Conservation (phyloP, 2,888 invertebrate genomes). For the Pyrrhia umbra region DNA sequence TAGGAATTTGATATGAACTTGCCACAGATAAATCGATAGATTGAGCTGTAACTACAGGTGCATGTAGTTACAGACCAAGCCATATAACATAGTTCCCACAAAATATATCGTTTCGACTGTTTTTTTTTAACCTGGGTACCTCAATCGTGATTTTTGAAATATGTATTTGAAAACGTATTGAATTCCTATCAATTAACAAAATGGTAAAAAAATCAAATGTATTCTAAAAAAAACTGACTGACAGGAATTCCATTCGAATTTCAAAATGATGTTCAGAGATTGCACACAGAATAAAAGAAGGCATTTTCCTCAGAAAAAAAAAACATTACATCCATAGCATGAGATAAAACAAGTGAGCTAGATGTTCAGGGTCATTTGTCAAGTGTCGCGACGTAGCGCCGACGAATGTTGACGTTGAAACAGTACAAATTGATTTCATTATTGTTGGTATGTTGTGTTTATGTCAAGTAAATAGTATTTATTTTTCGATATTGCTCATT, state of each 20-base stretch:
- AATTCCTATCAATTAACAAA: no score
- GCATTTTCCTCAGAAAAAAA: slow-evolving; percentile 33
- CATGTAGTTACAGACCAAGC: no score
- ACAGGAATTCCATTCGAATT: neutral
- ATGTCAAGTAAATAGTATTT: slow-evolving; percentile 21
- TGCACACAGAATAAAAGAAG: neutral
- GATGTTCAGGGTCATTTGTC: slow-evolving; percentile 70
- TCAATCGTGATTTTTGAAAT: no score
- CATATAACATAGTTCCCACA: no score
- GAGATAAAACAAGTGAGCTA: slow-evolving; percentile 55
- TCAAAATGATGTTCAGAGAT: neutral
- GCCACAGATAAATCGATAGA: neutral
- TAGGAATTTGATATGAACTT: neutral
- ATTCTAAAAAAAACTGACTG: neutral
- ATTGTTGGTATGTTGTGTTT: slow-evolving; percentile 42
- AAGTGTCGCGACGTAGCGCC: slow-evolving; percentile 67
- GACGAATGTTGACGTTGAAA: slow-evolving; percentile 58
- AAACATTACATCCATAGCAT: slow-evolving; percentile 42
- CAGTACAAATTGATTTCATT: slow-evolving; percentile 65
- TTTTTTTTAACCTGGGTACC: no score
- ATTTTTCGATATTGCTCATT: slow-evolving; percentile 11
- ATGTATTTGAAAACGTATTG: no score
- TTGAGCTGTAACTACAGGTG: no score
- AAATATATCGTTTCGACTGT: no score
- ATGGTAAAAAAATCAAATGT: no score